These are phyloP conservation scores for Carpatolechia fugitivella DNA, from an alignment of 2,888 invertebrate genomes.

Conservation along the genomic window DNA sequence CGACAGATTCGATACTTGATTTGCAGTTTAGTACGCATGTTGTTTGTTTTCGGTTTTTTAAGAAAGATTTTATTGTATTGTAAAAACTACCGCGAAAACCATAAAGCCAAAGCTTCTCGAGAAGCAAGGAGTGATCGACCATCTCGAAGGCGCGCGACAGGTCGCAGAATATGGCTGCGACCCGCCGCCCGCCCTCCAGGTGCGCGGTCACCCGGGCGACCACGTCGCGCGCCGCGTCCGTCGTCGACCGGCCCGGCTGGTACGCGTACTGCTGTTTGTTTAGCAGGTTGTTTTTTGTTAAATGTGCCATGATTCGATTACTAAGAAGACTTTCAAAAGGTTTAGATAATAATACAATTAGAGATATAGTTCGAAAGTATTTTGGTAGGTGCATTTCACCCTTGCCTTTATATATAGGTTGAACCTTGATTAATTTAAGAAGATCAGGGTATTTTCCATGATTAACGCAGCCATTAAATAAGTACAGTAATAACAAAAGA, in stretches of 20 bases:
- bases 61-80: neutral
- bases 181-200: constrained; percentile 9
- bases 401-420: constrained; percentile 12
- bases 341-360: constrained; percentile 4
- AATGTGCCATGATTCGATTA: neutral
- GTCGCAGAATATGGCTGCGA: too few species aligned
- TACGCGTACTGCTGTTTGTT: constrained; percentile 16
- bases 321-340: constrained; percentile 1
- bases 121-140: constrained; percentile 7
- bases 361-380: constrained; percentile 10
- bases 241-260: constrained; percentile 9
- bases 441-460: neutral
- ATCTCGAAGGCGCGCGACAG: too few species aligned
- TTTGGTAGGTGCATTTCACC: constrained; percentile 5
- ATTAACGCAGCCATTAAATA: neutral
- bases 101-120: neutral
- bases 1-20: neutral
- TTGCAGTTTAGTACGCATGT: neutral
- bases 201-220: neutral
- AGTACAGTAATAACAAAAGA: neutral
- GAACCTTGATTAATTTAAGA: constrained; percentile 1
- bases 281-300: neutral
- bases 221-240: constrained; percentile 12
- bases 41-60: neutral
- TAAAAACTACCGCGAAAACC: neutral